Evolutionary conservation across 2,797 vertebrate species (phyloP), one percentile per base, ranked within the genome.

Genomic region (Paramormyrops hopkinsi): DNA sequence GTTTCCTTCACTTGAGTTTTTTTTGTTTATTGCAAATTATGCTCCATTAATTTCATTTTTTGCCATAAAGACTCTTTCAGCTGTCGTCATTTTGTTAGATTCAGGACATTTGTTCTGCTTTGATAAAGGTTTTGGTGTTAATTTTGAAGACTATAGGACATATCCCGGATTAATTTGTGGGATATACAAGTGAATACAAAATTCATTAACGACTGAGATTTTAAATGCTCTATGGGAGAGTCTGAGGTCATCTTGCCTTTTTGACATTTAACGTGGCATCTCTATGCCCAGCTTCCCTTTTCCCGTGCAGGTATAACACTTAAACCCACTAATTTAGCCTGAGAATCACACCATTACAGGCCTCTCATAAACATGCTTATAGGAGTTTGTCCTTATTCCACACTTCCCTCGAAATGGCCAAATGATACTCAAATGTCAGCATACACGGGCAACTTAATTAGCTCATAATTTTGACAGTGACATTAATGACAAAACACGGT

Each of bases 171-270:
- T 89, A 91, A 91, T 79, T 92, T 92, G 90, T 62, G 69, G 44
- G 69, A 90, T 88, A 92, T 92, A 91, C 90, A 88, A 91, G 91
- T 91, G 1, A 48, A 48, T 48, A 48, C 46, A 89, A 90, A 91
- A 92, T 90, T 56, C 11, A 22, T 37, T 22, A 41, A 11, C 19
- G 0, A 9, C 83, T 14, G 25, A 17, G 25, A 33, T 83, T 12
- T 41, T 37, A 19, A 41, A 44, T 9, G 73, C 14, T 44, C 73
- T 17, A n/a, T 2, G 5, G 53, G 37, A 59, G 5, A 79, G 37
- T 79, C 11, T 54, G 41, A 41, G 79, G 41, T 62, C 54, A 14
- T 69, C 29, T 33, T 69, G 4, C 65, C 9, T 79, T 29, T 4
- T 51, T 56, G 33, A 44, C 69, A 83, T 53, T 25, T 22, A 41